Percentiles rank a stretch among this genome's conserved stretches.
Evolutionary conservation across 1,140 invertebrate genomes (phyloP).

Genomic region (Heliconius hermathena): DNA sequence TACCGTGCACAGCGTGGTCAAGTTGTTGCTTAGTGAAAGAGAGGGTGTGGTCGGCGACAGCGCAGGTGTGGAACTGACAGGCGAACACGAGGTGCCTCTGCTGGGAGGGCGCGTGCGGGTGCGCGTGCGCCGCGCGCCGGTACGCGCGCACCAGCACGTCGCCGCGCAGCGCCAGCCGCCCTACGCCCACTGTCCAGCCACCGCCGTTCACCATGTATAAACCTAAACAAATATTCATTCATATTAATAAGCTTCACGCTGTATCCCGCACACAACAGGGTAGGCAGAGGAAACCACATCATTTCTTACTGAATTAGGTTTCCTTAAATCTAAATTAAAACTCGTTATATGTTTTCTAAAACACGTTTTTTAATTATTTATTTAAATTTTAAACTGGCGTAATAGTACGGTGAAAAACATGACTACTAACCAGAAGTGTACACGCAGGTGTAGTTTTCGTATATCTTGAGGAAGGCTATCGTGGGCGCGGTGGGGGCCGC

Average conservation of each 20-base stretch:
- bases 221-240: background rate
- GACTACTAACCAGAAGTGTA: conserved; percentile 87
- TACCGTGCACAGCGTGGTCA: conserved; percentile 91
- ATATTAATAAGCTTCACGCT: background rate
- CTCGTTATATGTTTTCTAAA: no score
- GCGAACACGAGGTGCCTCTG: conserved; percentile 84
- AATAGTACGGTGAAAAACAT: background rate
- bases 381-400: no score
- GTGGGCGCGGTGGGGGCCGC: conserved; percentile 87
- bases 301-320: no score
- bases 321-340: no score
- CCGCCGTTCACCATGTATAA: conserved; percentile 87
- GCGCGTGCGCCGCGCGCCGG: conserved; percentile 83
- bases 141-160: conserved; percentile 96
- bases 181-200: conserved; percentile 87
- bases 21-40: conserved; percentile 93
- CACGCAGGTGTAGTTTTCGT: conserved; percentile 93
- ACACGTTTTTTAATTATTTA: no score
- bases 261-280: no score
- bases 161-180: conserved; percentile 90
- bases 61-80: conserved; percentile 96
- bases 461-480: conserved; percentile 90
- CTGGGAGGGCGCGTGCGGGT: conserved; percentile 36
- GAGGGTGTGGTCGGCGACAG: conserved; percentile 91
- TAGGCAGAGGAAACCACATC: no score